A percentile compares a stretch with the other conserved stretches of the same genome.
These are phyloP conservation scores for Dipodomys spectabilis DNA, from an alignment of 2,113 vertebrate species.

Conservation along the genomic window DNA sequence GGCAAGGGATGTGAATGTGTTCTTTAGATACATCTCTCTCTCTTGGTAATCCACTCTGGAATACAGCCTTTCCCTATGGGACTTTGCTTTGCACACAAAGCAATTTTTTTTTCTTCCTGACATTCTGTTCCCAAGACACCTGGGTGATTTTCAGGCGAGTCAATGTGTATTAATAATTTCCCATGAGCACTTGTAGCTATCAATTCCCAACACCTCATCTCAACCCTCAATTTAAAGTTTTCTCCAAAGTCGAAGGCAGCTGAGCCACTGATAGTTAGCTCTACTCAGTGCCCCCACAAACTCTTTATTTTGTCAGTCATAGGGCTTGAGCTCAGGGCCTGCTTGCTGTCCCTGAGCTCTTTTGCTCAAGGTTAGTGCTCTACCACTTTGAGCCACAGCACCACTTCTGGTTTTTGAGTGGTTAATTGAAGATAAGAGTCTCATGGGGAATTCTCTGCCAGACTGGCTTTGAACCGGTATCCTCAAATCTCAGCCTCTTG, in stretches of 20 bases:
- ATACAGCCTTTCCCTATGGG: not conserved
- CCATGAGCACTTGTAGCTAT: not conserved
- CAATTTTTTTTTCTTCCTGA: not conserved
- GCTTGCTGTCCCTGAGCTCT: too few species aligned
- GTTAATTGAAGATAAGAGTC: too few species aligned
- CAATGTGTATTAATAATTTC: not conserved
- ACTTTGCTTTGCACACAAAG: not conserved
- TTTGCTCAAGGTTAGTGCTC: too few species aligned
- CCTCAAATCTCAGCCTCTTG: too few species aligned
- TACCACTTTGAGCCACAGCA: too few species aligned
- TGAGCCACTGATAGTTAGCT: too few species aligned
- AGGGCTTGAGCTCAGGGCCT: too few species aligned
- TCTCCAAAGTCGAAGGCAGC: not conserved
- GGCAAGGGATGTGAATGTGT: not conserved
- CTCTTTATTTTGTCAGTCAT: too few species aligned
- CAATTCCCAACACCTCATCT: accelerated
- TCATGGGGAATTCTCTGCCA: too few species aligned
- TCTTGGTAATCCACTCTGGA: not conserved
- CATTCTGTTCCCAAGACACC: not conserved
- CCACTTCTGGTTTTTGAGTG: too few species aligned
- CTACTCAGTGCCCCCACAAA: too few species aligned
- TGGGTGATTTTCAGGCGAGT: not conserved
- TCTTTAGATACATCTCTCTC: not conserved
- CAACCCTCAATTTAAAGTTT: not conserved
- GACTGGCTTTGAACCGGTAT: too few species aligned